These are phyloP conservation scores for Telmatherina bonti DNA, from an alignment of 2,797 vertebrate species.

Conservation along the genomic window DNA sequence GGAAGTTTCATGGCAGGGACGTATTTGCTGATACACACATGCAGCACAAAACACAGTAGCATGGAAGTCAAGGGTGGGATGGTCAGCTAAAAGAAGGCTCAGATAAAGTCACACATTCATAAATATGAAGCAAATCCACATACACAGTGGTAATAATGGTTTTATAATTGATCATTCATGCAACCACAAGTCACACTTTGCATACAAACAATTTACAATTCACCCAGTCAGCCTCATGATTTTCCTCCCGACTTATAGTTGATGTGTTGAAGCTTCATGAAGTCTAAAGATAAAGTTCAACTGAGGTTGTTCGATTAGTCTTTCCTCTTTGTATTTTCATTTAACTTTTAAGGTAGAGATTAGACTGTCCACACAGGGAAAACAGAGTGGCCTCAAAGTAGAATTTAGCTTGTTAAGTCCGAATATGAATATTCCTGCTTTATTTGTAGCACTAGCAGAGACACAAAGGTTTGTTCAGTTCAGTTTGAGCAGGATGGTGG, in stretches of 20 bases:
- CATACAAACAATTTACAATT: constrained; percentile 47
- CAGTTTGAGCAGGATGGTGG: too few relatives aligned
- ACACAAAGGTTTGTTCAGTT: too few relatives aligned
- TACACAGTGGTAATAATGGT: constrained; percentile 23
- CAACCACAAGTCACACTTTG: constrained; percentile 14
- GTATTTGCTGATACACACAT: constrained; percentile 17
- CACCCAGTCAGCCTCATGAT: constrained; percentile 31
- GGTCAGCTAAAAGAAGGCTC: constrained; percentile 18
- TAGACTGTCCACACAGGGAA: background rate
- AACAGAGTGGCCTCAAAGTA: background rate
- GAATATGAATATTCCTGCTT: too few relatives aligned
- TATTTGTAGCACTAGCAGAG: too few relatives aligned
- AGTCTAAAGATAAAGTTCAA: constrained; percentile 68
- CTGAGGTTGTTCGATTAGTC: constrained; percentile 70
- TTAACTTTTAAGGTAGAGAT: constrained; percentile 34
- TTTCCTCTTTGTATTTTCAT: constrained; percentile 41
- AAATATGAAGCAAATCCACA: constrained; percentile 4
- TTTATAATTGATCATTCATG: constrained; percentile 36
- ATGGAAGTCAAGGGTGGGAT: constrained; percentile 16
- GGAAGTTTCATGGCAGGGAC: constrained; percentile 38
- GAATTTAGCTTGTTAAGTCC: constrained; percentile 3
- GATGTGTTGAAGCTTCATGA: constrained; percentile 47
- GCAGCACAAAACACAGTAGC: constrained; percentile 15
- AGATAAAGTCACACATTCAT: constrained; percentile 14
- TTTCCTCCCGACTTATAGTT: constrained; percentile 59